A percentile compares a stretch with the other conserved stretches of the same genome.
Conservation (phyloP, 2,888 invertebrate genomes). For the Cryptocheilus praepositus region DNA sequence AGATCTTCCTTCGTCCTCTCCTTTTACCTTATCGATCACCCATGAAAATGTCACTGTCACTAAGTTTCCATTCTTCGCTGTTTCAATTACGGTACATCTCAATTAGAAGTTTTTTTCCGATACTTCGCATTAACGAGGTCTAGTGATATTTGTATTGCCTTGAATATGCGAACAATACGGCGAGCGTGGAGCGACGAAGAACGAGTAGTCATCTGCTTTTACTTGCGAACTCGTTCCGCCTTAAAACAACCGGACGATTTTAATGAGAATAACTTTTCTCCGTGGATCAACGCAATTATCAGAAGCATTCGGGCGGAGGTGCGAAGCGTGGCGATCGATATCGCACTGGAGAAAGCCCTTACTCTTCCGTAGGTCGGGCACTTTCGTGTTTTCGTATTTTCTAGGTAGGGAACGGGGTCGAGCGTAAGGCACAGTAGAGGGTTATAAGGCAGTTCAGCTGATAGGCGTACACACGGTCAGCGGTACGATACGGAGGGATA, state of each 20-base stretch:
- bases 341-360: neutral
- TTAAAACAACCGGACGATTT: too few relatives aligned
- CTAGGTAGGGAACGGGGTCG: conserved; percentile 46
- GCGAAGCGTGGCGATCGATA: too few relatives aligned
- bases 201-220: too few relatives aligned
- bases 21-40: conserved; percentile 24
- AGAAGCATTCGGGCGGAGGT: too few relatives aligned
- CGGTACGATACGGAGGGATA: conserved; percentile 49
- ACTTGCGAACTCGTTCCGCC: too few relatives aligned
- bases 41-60: conserved; percentile 41
- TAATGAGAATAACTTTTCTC: too few relatives aligned
- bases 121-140: conserved; percentile 2
- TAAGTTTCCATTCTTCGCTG: conserved; percentile 31
- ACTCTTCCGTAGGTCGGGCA: conserved; percentile 22
- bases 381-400: conserved; percentile 35
- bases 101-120: neutral
- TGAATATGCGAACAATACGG: too few relatives aligned
- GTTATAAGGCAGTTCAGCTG: conserved; percentile 54
- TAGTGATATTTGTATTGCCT: neutral
- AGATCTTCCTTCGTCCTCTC: conserved; percentile 44
- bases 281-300: too few relatives aligned
- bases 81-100: conserved; percentile 22
- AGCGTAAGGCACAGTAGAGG: conserved; percentile 48
- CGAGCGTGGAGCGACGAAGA: too few relatives aligned
- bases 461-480: conserved; percentile 55